Conservation (phyloP, 1,140 invertebrate species). For the Caenorhabditis tropicalis region DNA sequence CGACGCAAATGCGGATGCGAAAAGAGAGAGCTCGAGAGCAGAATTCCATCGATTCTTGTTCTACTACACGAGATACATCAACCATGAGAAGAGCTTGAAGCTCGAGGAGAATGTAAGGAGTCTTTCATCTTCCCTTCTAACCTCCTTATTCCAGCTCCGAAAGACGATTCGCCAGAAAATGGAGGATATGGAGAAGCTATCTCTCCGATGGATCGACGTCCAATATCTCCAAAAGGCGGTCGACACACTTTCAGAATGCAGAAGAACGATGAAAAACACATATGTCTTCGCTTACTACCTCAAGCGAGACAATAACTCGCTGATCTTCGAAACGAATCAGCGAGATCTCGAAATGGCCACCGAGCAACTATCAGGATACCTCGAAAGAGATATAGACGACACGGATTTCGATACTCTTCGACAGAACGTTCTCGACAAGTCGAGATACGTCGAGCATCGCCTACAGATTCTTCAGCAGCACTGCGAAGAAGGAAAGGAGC, state of each 20-base stretch:
- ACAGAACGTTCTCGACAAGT: conserved; percentile 75
- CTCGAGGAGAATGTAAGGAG: conserved; percentile 86
- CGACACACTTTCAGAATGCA: conserved; percentile 93
- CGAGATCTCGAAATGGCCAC: conserved; percentile 94
- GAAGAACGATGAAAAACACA: conserved; percentile 95
- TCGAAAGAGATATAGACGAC: conserved; percentile 94
- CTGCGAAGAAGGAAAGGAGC: neutral
- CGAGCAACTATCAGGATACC: conserved; percentile 93
- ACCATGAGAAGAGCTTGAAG: conserved; percentile 96
- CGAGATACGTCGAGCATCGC: neutral
- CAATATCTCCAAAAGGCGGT: conserved; percentile 96
- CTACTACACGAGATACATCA: conserved; percentile 98
- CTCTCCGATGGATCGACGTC: conserved; percentile 74
- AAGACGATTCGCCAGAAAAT: conserved; percentile 76
- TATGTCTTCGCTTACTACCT: conserved; percentile 99
- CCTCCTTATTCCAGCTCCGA: neutral
- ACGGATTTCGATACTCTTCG: conserved; percentile 94
- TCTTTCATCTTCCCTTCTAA: neutral
- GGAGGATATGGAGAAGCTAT: neutral
- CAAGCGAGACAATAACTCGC: conserved; percentile 95
- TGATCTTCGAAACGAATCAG: conserved; percentile 99
- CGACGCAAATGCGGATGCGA: neutral
- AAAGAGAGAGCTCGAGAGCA: conserved; percentile 80
- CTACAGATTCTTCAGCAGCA: neutral
- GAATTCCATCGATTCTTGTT: conserved; percentile 92